Evolutionary conservation across 2,113 vertebrate genomes (phyloP), one percentile per base, ranked within the genome.

Genomic region (Taxidea taxus): DNA sequence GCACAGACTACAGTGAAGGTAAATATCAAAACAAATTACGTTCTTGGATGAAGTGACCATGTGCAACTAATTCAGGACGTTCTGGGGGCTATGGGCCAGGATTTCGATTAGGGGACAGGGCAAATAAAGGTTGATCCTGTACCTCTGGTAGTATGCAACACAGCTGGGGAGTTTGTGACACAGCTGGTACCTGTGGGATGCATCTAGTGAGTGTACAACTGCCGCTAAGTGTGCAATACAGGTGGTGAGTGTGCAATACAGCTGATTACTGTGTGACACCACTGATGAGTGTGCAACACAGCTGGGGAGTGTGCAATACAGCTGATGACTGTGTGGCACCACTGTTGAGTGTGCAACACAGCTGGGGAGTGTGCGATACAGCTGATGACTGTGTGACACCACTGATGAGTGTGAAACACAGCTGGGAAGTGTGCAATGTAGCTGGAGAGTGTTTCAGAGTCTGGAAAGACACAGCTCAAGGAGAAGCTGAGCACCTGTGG

Each of bases 101-200:
- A 13, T 2, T 27, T 9, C 31, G 21, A 27, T 84, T 18, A 25
- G 68, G 49, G 8, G 31, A 11, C 7, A 9, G 34, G 8, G 18
- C 11, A 42, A 68, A 29, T 11, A 2, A 51, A 34, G 13, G 5
- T 4, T 14, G n/a, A 18, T 29, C 37, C 5, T 29, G 25, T 49
- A 47, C 18, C n/a, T 51, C 1, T 39, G 25, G 6, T 34, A 16
- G 12, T 20, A 16, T 3, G 4, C n/a, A 39, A 3, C 3, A 14
- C 3, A 51, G 49, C 49, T 51, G 49, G 49, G 11, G 49, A 51
- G 49, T 51, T 15, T 51, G 49, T 51, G 4, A 81, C 37, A 21
- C 4, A 51, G 78, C 11, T 6, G 34, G 12, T 39, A 54, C 51
- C 51, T 54, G 51, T 54, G 51, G 51, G 0, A 54, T 18, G 51